Percentiles rank a stretch among this genome's conserved stretches.
These are phyloP conservation scores for Pithys albifrons DNA, from an alignment of 2,113 vertebrate species.

Conservation along the genomic window DNA sequence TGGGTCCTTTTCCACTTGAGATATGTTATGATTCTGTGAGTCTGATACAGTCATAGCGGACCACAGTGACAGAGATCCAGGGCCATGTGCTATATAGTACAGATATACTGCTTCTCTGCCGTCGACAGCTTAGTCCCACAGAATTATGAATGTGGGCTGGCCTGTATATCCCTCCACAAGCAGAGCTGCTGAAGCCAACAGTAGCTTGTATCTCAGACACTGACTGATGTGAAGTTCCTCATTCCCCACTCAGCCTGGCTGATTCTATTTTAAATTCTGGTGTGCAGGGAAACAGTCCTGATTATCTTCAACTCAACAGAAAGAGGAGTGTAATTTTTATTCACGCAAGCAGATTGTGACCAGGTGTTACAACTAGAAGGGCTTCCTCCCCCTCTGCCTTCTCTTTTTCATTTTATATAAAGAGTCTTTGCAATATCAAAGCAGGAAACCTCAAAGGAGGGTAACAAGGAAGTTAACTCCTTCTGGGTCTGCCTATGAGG, in stretches of 20 bases:
- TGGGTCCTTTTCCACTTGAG: background rate
- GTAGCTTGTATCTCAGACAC: background rate
- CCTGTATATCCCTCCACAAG: background rate
- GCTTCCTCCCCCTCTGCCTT: background rate
- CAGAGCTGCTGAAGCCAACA: background rate
- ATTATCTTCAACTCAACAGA: background rate
- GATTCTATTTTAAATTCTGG: background rate
- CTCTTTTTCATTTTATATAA: background rate
- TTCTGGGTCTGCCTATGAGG: background rate
- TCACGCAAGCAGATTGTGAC: background rate
- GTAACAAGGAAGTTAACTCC: constrained; percentile 31
- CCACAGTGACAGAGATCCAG: background rate
- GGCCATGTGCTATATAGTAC: background rate
- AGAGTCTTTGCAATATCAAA: background rate
- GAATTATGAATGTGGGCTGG: accelerated
- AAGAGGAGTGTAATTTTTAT: background rate
- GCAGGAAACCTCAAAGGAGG: constrained; percentile 37
- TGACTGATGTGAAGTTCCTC: background rate
- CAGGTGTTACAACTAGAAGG: background rate
- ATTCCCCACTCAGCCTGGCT: background rate
- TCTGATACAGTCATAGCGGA: background rate
- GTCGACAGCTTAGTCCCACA: accelerated
- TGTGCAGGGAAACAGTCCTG: background rate
- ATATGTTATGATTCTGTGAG: background rate
- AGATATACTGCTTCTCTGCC: background rate